A percentile compares a stretch with the other conserved stretches of the same genome.
Evolutionary conservation across 2,888 invertebrate species (phyloP).

Genomic region (Acleris sparsana): DNA sequence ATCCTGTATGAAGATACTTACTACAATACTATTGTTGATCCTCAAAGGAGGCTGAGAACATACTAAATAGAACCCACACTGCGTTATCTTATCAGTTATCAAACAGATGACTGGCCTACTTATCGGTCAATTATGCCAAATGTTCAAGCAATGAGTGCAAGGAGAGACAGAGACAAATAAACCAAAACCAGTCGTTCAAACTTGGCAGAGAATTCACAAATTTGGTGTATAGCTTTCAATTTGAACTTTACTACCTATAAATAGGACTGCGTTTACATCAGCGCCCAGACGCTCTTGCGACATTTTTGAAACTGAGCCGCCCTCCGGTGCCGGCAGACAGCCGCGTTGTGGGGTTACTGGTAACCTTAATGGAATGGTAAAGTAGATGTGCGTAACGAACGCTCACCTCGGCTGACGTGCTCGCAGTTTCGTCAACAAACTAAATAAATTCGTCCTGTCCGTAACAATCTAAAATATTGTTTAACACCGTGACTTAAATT

Average conservation of each 20-base stretch:
- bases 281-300: constrained; percentile 45
- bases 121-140: constrained; percentile 53
- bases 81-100: constrained; percentile 46
- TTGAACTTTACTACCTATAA: constrained; percentile 41
- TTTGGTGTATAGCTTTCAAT: constrained; percentile 37
- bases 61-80: constrained; percentile 38
- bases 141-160: constrained; percentile 61
- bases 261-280: constrained; percentile 44
- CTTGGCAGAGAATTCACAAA: constrained; percentile 74
- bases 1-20: constrained; percentile 53
- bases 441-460: constrained; percentile 19
- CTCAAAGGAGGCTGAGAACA: constrained; percentile 21
- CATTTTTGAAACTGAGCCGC: constrained; percentile 56
- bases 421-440: constrained; percentile 40
- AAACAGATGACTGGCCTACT: constrained; percentile 34
- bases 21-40: constrained; percentile 28
- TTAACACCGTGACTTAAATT: background rate
- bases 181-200: constrained; percentile 71
- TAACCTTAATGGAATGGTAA: constrained; percentile 67
- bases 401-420: constrained; percentile 51
- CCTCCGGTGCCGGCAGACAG: constrained; percentile 60
- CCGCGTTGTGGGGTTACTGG: constrained; percentile 65
- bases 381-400: constrained; percentile 63
- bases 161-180: constrained; percentile 60
- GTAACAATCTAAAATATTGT: background rate